Conservation (phyloP, 2,797 vertebrate species). For the Crenuchus spilurus region DNA sequence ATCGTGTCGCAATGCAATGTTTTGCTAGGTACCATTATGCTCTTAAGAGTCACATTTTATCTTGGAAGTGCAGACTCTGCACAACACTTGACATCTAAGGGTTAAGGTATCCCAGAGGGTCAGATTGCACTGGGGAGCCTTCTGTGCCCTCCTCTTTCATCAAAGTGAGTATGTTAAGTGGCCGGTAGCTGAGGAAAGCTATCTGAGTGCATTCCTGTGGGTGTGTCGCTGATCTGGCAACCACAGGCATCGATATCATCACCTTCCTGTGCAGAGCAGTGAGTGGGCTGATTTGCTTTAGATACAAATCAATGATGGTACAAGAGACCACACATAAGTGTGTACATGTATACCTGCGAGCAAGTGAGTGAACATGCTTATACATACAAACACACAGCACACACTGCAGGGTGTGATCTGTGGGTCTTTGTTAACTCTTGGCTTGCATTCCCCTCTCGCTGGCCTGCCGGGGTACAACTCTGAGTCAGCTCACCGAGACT, state of each 20-base stretch:
- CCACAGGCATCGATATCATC: conserved; percentile 14
- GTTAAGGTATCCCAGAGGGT: conserved; percentile 6
- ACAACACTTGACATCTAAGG: background rate
- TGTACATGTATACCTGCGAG: background rate
- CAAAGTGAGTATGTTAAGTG: conserved; percentile 33
- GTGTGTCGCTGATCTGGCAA: conserved; percentile 26
- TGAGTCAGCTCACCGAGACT: too few species aligned
- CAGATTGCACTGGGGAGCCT: conserved; percentile 6
- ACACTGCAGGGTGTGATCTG: background rate
- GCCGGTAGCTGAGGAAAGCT: conserved; percentile 30
- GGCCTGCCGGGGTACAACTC: background rate
- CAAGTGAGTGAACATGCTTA: background rate
- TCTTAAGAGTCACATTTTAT: too few species aligned
- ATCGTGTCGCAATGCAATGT: too few species aligned
- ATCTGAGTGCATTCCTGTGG: conserved; percentile 42
- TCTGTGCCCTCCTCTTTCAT: conserved; percentile 19
- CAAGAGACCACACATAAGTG: background rate
- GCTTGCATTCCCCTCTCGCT: background rate
- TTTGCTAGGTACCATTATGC: too few species aligned
- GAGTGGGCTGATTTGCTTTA: conserved; percentile 24
- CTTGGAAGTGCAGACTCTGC: too few species aligned
- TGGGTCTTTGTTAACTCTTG: background rate
- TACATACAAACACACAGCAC: background rate
- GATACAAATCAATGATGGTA: conserved; percentile 3
- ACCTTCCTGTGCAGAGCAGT: conserved; percentile 23